A percentile compares a stretch with the other conserved stretches of the same genome.
These are phyloP conservation scores for Centropus bengalensis DNA, from an alignment of 2,113 vertebrate species.

Conservation along the genomic window DNA sequence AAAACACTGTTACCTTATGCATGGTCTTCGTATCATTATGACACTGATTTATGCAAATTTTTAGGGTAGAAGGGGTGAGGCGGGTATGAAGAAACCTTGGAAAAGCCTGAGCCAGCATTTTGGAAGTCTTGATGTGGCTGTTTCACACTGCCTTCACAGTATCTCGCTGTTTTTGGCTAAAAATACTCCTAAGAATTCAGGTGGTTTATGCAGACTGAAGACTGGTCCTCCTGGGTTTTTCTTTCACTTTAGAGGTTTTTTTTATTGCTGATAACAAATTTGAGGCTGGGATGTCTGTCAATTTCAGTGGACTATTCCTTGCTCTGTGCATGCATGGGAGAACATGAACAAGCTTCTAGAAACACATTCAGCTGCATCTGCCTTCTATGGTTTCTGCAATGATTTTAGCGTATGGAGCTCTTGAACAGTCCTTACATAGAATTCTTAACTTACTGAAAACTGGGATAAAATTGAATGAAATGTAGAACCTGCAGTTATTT, in stretches of 20 bases:
- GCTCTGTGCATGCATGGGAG: conserved; percentile 62
- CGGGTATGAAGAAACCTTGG: background rate
- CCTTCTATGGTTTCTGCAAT: background rate
- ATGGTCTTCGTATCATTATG: background rate
- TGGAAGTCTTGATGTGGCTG: background rate
- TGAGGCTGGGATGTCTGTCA: conserved; percentile 57
- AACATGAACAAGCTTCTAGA: conserved; percentile 65
- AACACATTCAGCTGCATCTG: conserved; percentile 19
- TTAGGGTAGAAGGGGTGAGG: background rate
- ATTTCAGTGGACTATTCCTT: conserved; percentile 31
- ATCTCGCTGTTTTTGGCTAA: background rate
- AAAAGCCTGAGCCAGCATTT: background rate
- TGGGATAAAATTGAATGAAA: background rate
- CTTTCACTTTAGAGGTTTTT: background rate
- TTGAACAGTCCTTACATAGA: background rate
- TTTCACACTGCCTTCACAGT: background rate
- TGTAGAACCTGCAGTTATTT: background rate
- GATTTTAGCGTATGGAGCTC: background rate
- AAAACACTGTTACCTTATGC: background rate
- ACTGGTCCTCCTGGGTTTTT: background rate
- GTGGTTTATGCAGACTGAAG: background rate
- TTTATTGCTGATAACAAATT: background rate
- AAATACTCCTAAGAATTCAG: background rate
- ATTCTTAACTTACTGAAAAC: background rate
- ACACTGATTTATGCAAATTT: background rate